phyloP scores from a whole-genome alignment of 2,797 vertebrate species.

The Margarornis squamiger region DNA sequence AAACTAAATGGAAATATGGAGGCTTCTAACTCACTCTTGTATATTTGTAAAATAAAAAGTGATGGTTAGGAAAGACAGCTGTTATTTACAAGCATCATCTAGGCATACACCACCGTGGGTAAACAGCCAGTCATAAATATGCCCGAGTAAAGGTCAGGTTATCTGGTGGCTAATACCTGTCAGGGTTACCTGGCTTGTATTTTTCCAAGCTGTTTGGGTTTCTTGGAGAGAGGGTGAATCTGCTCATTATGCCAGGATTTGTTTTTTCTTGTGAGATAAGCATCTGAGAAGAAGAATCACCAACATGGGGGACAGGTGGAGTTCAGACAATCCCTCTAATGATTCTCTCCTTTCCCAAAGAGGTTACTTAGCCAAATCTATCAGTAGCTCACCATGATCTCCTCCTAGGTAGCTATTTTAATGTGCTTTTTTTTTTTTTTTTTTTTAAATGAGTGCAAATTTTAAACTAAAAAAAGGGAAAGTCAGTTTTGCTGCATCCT shows the following conservation, averaged over 20 bases:
- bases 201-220: not conserved
- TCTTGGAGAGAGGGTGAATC: not conserved
- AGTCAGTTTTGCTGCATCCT: not conserved
- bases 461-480: not conserved
- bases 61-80: not conserved
- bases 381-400: not conserved
- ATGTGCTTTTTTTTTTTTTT: not conserved
- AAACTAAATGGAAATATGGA: not conserved
- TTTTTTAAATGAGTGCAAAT: not conserved
- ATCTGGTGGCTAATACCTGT: not conserved
- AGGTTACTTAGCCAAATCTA: not conserved
- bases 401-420: not conserved
- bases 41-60: not conserved
- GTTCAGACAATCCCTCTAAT: fast-evolving
- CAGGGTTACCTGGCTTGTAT: not conserved
- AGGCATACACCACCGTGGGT: not conserved
- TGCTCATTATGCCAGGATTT: not conserved
- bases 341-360: not conserved
- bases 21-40: not conserved
- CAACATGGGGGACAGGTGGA: fast-evolving
- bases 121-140: not conserved
- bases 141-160: not conserved
- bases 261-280: not conserved
- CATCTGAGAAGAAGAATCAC: not conserved
- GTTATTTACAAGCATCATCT: not conserved